A percentile compares a stretch with the other conserved stretches of the same genome.
Conservation (phyloP, 2,113 vertebrate species). For the Cynopterus brachyotis region DNA sequence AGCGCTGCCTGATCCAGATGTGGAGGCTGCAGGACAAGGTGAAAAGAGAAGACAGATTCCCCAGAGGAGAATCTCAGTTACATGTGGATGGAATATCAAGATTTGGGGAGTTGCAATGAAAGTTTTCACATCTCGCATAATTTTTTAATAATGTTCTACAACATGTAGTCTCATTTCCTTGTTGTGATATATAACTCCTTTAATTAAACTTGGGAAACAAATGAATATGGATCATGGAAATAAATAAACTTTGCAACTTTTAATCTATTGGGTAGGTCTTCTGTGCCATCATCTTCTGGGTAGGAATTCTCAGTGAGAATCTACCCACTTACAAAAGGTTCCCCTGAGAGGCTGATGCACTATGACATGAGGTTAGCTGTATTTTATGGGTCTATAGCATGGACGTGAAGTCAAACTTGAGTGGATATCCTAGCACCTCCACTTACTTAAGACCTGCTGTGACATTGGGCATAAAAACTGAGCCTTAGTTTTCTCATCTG, state of each 20-base stretch:
- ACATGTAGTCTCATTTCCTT: not conserved
- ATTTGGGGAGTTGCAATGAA: constrained; percentile 82
- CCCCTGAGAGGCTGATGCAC: not conserved
- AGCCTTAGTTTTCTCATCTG: not conserved
- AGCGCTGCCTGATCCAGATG: constrained; percentile 62
- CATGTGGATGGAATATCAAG: constrained; percentile 68
- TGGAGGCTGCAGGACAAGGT: constrained; percentile 76
- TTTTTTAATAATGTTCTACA: not conserved
- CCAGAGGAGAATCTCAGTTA: constrained; percentile 55
- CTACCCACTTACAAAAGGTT: not conserved
- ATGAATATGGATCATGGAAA: not conserved
- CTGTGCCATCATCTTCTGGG: not conserved
- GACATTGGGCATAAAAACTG: not conserved
- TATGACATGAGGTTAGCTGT: not conserved
- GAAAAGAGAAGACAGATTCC: constrained; percentile 80
- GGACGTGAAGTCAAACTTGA: not conserved
- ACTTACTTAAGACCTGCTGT: not conserved
- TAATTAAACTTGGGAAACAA: not conserved
- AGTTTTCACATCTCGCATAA: constrained; percentile 54
- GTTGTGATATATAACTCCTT: not conserved
- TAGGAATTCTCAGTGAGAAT: not conserved
- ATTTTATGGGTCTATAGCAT: not conserved
- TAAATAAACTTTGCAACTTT: not conserved
- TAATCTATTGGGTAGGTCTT: not conserved
- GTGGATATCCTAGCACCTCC: not conserved